Conservation (phyloP, 2,888 invertebrate genomes). For the Watsonalla cultraria region DNA sequence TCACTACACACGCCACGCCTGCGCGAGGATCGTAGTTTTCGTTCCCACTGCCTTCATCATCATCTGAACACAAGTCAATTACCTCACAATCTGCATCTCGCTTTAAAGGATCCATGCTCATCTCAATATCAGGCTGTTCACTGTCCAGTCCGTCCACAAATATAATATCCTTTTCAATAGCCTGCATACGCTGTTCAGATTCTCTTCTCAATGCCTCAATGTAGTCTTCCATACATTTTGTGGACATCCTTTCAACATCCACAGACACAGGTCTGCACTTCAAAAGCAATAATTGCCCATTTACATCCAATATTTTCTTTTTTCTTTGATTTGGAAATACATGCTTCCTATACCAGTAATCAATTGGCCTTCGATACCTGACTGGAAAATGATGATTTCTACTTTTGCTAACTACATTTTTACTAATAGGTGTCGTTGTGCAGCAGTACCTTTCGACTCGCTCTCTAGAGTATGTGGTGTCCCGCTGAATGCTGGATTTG, state of each 20-base stretch:
- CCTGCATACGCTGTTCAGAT: slow-evolving; percentile 31
- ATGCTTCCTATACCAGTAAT: slow-evolving; percentile 66
- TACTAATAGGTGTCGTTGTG: slow-evolving; percentile 42
- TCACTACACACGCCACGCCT: slow-evolving; percentile 61
- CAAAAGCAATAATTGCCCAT: slow-evolving; percentile 69
- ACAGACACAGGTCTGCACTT: slow-evolving; percentile 73
- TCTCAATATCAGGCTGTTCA: slow-evolving; percentile 45
- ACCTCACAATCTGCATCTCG: slow-evolving; percentile 72
- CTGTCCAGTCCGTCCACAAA: slow-evolving; percentile 62
- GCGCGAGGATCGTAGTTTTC: slow-evolving; percentile 68
- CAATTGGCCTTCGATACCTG: slow-evolving; percentile 63
- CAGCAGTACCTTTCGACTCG: slow-evolving; percentile 69
- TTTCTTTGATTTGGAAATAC: slow-evolving; percentile 63
- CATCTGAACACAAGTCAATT: slow-evolving; percentile 84
- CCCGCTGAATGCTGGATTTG: slow-evolving; percentile 50
- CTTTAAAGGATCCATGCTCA: slow-evolving; percentile 53
- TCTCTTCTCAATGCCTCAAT: slow-evolving; percentile 51
- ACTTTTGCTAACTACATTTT: slow-evolving; percentile 55
- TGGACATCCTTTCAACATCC: slow-evolving; percentile 58
- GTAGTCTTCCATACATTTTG: slow-evolving; percentile 60
- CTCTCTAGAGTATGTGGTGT: slow-evolving; percentile 54
- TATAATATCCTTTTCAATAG: slow-evolving; percentile 58
- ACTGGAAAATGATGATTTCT: slow-evolving; percentile 63
- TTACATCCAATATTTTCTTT: slow-evolving; percentile 60
- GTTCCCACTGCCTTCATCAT: slow-evolving; percentile 70